These are phyloP conservation scores for Corvus moneduloides DNA, from an alignment of 2,113 vertebrate genomes.

Conservation along the genomic window DNA sequence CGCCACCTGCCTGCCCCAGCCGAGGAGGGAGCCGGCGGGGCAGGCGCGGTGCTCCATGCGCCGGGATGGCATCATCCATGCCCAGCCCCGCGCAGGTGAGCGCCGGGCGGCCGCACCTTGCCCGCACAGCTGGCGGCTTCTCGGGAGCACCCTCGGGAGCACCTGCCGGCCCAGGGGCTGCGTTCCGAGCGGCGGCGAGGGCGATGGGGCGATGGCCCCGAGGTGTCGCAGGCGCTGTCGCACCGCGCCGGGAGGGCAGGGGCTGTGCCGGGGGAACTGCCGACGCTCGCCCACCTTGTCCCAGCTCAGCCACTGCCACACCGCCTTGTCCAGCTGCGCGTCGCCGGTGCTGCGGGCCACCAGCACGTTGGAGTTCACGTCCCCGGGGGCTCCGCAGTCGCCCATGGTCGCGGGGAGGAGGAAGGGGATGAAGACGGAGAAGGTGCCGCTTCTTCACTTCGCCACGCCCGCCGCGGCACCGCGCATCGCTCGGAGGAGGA, in stretches of 20 bases:
- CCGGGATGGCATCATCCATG: neutral
- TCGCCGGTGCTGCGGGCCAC: constrained; percentile 77
- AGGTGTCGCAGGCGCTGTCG: fast-evolving
- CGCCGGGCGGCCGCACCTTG: neutral
- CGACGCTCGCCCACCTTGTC: constrained; percentile 77
- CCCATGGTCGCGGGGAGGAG: constrained; percentile 54
- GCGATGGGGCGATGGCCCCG: no score
- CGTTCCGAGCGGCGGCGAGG: neutral
- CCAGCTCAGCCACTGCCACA: constrained; percentile 86
- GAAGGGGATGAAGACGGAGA: neutral
- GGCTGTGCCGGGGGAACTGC: no score
- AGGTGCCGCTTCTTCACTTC: neutral
- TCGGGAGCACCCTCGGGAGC: fast-evolving
- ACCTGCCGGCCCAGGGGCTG: fast-evolving
- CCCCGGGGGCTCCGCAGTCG: constrained; percentile 65
- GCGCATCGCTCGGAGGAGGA: neutral
- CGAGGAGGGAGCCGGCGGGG: fast-evolving
- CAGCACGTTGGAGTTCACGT: constrained; percentile 79
- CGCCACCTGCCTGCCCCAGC: neutral
- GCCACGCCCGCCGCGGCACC: neutral
- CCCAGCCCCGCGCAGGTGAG: neutral
- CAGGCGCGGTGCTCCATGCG: fast-evolving
- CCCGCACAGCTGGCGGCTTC: fast-evolving
- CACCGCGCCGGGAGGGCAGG: neutral
- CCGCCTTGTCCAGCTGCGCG: constrained; percentile 79